Conservation (phyloP, 1,140 invertebrate genomes). For the Nasonia giraulti region DNA sequence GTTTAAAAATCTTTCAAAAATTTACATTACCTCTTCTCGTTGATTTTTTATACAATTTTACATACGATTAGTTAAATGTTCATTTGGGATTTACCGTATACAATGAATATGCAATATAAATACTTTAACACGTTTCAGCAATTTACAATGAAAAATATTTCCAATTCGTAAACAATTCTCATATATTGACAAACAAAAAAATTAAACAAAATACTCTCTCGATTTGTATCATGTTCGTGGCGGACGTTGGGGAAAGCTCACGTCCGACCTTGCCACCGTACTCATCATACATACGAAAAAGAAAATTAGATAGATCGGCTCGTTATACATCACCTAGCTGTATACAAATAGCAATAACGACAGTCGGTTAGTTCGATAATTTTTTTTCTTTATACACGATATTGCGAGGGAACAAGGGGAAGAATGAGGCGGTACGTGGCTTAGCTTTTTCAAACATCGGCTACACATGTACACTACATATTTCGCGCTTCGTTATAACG, state of each 20-base stretch:
- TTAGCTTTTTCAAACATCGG: slow-evolving; percentile 25
- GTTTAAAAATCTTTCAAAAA: slow-evolving; percentile 37
- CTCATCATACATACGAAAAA: background rate
- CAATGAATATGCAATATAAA: slow-evolving; percentile 35
- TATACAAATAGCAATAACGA: slow-evolving; percentile 44
- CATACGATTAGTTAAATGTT: slow-evolving; percentile 33
- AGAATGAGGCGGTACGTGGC: slow-evolving; percentile 26
- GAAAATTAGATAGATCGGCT: slow-evolving; percentile 8
- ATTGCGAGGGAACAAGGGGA: slow-evolving; percentile 31
- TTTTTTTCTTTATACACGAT: slow-evolving; percentile 20
- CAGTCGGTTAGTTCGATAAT: slow-evolving; percentile 36
- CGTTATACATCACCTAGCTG: slow-evolving; percentile 7
- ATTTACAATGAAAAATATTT: slow-evolving; percentile 41
- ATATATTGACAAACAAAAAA: slow-evolving; percentile 31
- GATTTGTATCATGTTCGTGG: background rate
- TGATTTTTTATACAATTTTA: slow-evolving; percentile 32
- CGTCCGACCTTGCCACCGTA: background rate
- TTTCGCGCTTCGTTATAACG: background rate
- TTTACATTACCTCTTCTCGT: slow-evolving; percentile 32
- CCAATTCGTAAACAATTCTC: slow-evolving; percentile 31
- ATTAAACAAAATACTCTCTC: slow-evolving; percentile 28
- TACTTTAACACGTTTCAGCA: slow-evolving; percentile 24
- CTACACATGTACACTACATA: slow-evolving; percentile 33
- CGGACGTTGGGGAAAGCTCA: background rate
- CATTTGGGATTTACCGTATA: slow-evolving; percentile 9